Percentiles rank a stretch among this genome's conserved stretches.
Conservation (phyloP, 2,888 invertebrate species). For the Hirudinaria manillensis region DNA sequence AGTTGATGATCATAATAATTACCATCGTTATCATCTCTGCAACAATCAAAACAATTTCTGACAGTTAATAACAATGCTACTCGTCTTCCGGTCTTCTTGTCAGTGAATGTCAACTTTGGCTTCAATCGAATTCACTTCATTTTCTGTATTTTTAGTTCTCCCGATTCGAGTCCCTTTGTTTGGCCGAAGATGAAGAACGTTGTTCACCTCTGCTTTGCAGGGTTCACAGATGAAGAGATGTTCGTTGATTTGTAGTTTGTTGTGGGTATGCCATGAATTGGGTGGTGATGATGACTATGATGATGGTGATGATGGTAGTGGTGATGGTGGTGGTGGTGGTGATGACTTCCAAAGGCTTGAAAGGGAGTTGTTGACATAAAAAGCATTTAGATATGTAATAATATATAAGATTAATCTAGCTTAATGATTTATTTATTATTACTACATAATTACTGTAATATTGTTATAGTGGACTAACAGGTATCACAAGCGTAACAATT, state of each 20-base stretch:
- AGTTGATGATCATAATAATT: background rate
- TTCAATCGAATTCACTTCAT: too few relatives aligned
- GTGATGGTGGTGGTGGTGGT: conserved; percentile 6
- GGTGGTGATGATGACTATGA: background rate
- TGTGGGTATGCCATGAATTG: background rate
- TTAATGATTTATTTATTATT: too few relatives aligned
- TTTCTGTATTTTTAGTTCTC: background rate
- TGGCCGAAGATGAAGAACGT: background rate
- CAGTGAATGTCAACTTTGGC: too few relatives aligned
- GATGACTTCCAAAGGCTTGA: background rate
- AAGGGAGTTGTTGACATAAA: background rate
- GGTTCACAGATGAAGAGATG: background rate
- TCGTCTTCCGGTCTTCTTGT: too few relatives aligned
- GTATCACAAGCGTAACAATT: background rate
- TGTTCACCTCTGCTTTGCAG: conserved; percentile 1
- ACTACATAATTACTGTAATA: too few relatives aligned
- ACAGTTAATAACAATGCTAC: too few relatives aligned
- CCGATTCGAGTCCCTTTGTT: background rate
- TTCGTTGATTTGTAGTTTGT: background rate
- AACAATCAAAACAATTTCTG: too few relatives aligned
- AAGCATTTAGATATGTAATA: too few relatives aligned
- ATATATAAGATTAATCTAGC: too few relatives aligned
- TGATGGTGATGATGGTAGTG: background rate
- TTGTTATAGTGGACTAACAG: too few relatives aligned
- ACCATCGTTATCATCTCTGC: too few relatives aligned